Percentiles rank a stretch among this genome's conserved stretches.
Conservation (phyloP, 2,888 invertebrate genomes). For the Alloscopus bannaensis region DNA sequence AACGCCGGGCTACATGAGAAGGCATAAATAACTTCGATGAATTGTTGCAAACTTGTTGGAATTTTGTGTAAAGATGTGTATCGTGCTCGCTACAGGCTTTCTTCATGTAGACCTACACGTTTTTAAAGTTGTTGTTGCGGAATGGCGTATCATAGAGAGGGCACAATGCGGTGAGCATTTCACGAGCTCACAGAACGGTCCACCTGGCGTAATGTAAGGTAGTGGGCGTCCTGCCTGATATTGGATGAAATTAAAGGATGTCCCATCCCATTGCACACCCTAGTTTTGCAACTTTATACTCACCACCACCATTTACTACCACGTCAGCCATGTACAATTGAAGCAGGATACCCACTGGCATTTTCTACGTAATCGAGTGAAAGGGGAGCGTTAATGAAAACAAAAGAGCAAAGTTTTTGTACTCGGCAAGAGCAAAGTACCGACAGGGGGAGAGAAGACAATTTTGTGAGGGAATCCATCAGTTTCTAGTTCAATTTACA, state of each 20-base stretch:
- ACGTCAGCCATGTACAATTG: too few relatives aligned
- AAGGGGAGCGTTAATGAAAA: slow-evolving; percentile 65
- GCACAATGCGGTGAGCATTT: too few relatives aligned
- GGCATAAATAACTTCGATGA: slow-evolving; percentile 28
- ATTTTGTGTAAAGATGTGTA: slow-evolving; percentile 5
- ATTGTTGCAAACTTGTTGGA: too few relatives aligned
- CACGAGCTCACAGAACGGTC: too few relatives aligned
- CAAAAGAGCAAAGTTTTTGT: slow-evolving; percentile 62
- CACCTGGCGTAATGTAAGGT: slow-evolving; percentile 8
- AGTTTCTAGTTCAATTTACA: slow-evolving; percentile 58
- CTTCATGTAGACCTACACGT: too few relatives aligned
- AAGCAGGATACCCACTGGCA: slow-evolving; percentile 24
- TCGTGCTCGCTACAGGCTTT: too few relatives aligned
- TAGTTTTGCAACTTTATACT: slow-evolving; percentile 48
- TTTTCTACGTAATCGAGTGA: slow-evolving; percentile 52
- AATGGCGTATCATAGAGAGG: too few relatives aligned
- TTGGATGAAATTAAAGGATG: slow-evolving; percentile 58
- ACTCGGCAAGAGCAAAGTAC: slow-evolving; percentile 10
- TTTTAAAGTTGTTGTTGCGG: too few relatives aligned
- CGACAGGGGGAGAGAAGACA: slow-evolving; percentile 24
- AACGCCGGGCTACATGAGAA: not conserved
- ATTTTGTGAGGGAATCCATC: slow-evolving; percentile 23
- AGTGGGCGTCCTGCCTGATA: slow-evolving; percentile 55
- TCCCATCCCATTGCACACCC: slow-evolving; percentile 60
- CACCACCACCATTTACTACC: too few relatives aligned